A percentile compares a stretch with the other conserved stretches of the same genome.
phyloP scores from a whole-genome alignment of 2,113 vertebrate genomes.

The Corydoras sp. region DNA sequence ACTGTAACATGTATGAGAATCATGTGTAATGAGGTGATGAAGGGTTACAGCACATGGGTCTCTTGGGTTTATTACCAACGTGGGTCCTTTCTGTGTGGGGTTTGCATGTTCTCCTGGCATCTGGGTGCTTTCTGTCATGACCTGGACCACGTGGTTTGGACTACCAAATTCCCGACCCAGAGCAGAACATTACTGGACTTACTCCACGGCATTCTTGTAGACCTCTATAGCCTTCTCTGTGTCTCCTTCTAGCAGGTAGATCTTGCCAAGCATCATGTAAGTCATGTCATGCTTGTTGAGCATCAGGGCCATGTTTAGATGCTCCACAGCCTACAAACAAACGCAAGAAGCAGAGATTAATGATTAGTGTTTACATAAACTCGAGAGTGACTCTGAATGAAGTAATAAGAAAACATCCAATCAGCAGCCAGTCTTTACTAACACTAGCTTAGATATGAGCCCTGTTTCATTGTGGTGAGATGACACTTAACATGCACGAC shows the following conservation, averaged over 20 bases:
- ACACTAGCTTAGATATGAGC: too few species aligned
- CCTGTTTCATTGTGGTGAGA: too few species aligned
- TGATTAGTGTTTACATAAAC: background rate
- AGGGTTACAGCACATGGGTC: too few species aligned
- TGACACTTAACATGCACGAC: too few species aligned
- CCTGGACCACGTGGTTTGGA: background rate
- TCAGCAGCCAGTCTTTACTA: too few species aligned
- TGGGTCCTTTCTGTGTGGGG: too few species aligned
- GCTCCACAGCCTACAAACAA: conserved; percentile 77
- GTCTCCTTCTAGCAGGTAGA: conserved; percentile 79
- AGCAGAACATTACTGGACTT: conserved; percentile 55
- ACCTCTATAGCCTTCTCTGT: conserved; percentile 81
- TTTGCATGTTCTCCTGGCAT: too few species aligned
- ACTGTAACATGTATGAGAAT: too few species aligned
- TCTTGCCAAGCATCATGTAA: conserved; percentile 85
- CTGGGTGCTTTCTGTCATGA: background rate
- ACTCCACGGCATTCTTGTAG: conserved; percentile 89
- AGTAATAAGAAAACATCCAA: background rate
- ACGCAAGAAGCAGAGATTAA: conserved; percentile 19
- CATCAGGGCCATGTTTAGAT: conserved; percentile 83
- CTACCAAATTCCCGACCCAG: background rate
- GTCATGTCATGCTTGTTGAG: conserved; percentile 84
- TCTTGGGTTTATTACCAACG: too few species aligned
- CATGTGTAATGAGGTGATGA: too few species aligned
- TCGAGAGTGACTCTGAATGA: background rate